Base-by-base conservation (phyloP, 2,113 vertebrate species). In the Theropithecus gelada region DNA sequence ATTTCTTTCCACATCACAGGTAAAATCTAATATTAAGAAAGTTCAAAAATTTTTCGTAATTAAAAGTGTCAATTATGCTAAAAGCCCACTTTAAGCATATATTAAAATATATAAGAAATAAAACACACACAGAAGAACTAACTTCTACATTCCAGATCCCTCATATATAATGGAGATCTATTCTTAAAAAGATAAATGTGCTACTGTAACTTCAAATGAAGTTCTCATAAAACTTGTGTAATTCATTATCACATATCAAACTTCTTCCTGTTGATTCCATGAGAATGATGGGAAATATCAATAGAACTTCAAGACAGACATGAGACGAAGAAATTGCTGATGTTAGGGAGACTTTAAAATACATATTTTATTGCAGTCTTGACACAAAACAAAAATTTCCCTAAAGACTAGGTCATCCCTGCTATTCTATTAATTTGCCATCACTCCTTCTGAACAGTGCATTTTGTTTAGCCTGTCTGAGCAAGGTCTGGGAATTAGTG, bases 21-120 rank as follows among this genome's bases (percentile, higher is more conserved):
- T 94, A 97, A 80, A 88, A 98, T 96, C 98, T 99, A 96, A 73
- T 98, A 64, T 85, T 98, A 27, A 93, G 98, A 88, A 76, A 98
- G 96, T 92, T 96, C 68, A 95, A 91, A 97, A 57, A 18, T 30
- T 88, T 94, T 97, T 97, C 48, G 76, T 80, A 66, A 90, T 52
- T 93, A 64, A 27, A 91, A 83, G 76, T 90, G 11, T 50, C 20
- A 45, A 55, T 75, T 96, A n/a, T 30, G 84, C 81, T 96, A 97
- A 95, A 97, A 98, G 40, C 91, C 91, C 76, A 96, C 70, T 85
- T 94, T 93, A 93, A 72, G 6, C n/a, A 94, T 81, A 82, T 70
- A 82, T 75, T 57, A 76, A 95, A 95, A 88, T 95, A 90, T 4
- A 45, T 72, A 81, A 79, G 64, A 94, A 95, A 72, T 80, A 93